phyloP scores from a whole-genome alignment of 2,888 invertebrate species.

The Leptinotarsa juncta region DNA sequence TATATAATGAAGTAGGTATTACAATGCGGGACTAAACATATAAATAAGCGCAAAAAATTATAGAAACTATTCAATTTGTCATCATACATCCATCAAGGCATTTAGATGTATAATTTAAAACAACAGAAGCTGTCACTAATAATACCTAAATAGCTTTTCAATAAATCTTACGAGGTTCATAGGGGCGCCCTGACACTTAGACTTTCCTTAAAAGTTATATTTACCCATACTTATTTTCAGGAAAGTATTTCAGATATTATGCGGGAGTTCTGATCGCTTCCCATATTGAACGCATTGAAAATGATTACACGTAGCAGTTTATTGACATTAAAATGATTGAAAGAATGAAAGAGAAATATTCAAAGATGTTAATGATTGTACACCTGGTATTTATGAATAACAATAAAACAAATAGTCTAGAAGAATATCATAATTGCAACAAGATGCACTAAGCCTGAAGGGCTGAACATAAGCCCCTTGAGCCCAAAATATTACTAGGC shows the following conservation, averaged over 20 bases:
- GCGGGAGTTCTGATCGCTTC: background rate
- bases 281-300: background rate
- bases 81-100: background rate
- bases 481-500: too few species aligned
- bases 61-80: background rate
- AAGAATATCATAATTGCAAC: too few species aligned
- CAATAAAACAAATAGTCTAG: background rate
- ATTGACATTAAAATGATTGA: background rate
- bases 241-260: slow-evolving; percentile 1
- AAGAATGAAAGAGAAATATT: background rate
- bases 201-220: slow-evolving; percentile 7
- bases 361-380: background rate
- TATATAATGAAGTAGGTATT: slow-evolving; percentile 1
- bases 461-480: too few species aligned
- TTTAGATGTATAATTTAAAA: slow-evolving; percentile 2
- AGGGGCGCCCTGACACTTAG: background rate
- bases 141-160: background rate
- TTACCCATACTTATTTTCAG: background rate
- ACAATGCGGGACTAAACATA: slow-evolving; percentile 7
- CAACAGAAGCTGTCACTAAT: background rate
- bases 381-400: background rate
- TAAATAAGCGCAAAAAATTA: slow-evolving; percentile 11
- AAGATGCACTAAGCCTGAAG: too few species aligned
- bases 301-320: background rate
- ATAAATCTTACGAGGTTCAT: slow-evolving; percentile 8